These are phyloP conservation scores for Rhinophrynus dorsalis DNA, from an alignment of 2,797 vertebrate species.

Conservation along the genomic window DNA sequence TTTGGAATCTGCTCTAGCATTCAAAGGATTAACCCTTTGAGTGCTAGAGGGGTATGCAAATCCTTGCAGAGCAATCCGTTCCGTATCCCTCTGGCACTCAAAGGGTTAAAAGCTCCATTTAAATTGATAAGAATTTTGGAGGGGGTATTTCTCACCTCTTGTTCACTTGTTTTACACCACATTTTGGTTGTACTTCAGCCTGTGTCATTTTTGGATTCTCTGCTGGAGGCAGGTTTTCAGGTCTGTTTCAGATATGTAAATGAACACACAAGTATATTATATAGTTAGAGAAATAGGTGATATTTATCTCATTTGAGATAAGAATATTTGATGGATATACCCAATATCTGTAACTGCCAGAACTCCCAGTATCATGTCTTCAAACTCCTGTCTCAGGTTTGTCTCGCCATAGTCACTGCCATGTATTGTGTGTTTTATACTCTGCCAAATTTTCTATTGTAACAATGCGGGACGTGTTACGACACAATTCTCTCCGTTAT, in stretches of 20 bases:
- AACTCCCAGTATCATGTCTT: background rate
- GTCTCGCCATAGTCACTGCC: slow-evolving; percentile 17
- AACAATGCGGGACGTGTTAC: background rate
- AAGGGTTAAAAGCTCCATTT: too few species aligned
- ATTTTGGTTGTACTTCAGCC: background rate
- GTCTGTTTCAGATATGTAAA: background rate
- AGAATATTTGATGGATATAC: too few species aligned
- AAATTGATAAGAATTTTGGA: too few species aligned
- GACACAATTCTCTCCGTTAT: background rate
- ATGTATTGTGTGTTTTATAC: slow-evolving; percentile 1
- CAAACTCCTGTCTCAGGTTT: slow-evolving; percentile 11
- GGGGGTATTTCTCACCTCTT: too few species aligned
- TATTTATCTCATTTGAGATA: too few species aligned
- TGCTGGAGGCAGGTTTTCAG: background rate
- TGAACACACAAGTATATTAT: background rate
- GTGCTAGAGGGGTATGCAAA: too few species aligned
- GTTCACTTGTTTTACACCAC: background rate
- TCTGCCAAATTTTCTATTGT: background rate
- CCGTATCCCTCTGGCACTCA: too few species aligned
- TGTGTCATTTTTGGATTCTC: background rate
- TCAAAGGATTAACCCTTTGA: too few species aligned
- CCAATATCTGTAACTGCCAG: background rate
- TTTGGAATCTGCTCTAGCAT: too few species aligned
- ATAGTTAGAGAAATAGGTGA: too few species aligned
- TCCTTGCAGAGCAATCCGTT: too few species aligned